phyloP scores from a whole-genome alignment of 1,140 invertebrate species.

The Drosophila bifasciata region DNA sequence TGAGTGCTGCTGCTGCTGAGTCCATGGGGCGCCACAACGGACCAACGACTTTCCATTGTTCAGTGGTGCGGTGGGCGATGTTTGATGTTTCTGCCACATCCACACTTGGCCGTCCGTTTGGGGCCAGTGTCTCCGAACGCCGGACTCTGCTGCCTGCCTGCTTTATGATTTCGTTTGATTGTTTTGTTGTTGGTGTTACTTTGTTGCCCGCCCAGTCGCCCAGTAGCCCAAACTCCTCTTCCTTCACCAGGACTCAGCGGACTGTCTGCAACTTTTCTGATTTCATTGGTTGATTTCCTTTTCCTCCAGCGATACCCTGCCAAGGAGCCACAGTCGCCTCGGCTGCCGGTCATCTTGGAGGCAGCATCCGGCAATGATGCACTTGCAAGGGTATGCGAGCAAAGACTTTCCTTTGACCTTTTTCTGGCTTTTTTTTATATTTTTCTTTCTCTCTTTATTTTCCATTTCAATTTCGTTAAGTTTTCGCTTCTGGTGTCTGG shows the following conservation, averaged over 20 bases:
- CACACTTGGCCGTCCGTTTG: constrained; percentile 12
- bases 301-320: constrained; percentile 12
- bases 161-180: constrained; percentile 58
- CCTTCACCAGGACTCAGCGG: constrained; percentile 27
- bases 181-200: constrained; percentile 41
- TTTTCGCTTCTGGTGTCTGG: constrained; percentile 35
- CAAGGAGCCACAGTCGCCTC: not conserved
- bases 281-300: constrained; percentile 54
- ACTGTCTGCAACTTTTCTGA: constrained; percentile 70
- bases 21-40: constrained; percentile 13
- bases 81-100: constrained; percentile 36
- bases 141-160: not conserved
- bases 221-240: too few species aligned
- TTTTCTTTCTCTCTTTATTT: constrained; percentile 33
- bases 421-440: constrained; percentile 1
- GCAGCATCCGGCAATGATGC: too few species aligned
- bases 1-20: not conserved
- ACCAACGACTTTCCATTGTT: constrained; percentile 22
- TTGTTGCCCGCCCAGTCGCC: constrained; percentile 3
- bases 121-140: too few species aligned
- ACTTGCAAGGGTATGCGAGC: too few species aligned
- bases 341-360: too few species aligned
- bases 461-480: constrained; percentile 61
- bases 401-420: too few species aligned
- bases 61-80: not conserved